Base-by-base conservation (phyloP, 2,113 vertebrate genomes). In the Zapornia atra region DNA sequence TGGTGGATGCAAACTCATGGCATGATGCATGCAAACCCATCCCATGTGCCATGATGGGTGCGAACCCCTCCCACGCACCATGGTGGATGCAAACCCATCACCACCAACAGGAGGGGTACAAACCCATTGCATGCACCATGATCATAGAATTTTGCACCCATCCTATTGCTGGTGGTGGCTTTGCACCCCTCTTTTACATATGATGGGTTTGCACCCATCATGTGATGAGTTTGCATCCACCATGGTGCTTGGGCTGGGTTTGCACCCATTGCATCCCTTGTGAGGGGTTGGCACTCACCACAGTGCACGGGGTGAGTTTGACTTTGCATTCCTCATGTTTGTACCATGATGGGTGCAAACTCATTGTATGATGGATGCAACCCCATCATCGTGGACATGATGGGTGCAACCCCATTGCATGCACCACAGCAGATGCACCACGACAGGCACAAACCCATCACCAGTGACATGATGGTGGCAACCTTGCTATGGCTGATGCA, bases 231-330 rank as follows among this genome's bases (percentile, higher is more conserved):
- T 33, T 50, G 40, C 33, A 75, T 3, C 29, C 29, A 25, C 5
- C 31, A 5, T 25, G 22, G 12, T 44, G 44, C 15, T 6, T 44
- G 44, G 44, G 5, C 8, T 5, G 40, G 17, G 15, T 33, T 40
- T n/a, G 61, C 15, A 29, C 3, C 48, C 46, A 7, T 33, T 6
- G 6, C 8, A 8, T 42, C 25, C 1, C n/a, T 12, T 11, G 15
- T 0, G 42, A 24, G 2, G 4, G 17, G 19, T 4, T 5, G 3
- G 16, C 31, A 16, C 10, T 38, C 2, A 2, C 29, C 11, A 0
- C 3, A 3, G 15, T 3, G 34, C 63, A 6, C 0, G 7, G 6
- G 3, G 2, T 4, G 26, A 5, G 28, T 44, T 44, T 44, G 44
- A 44, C 44, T 57, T 36, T 42, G 29, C 31, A 38, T 3, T 75